Evolutionary conservation across 2,797 vertebrate species (phyloP).

Genomic region (Chaetophractus vellerosus): DNA sequence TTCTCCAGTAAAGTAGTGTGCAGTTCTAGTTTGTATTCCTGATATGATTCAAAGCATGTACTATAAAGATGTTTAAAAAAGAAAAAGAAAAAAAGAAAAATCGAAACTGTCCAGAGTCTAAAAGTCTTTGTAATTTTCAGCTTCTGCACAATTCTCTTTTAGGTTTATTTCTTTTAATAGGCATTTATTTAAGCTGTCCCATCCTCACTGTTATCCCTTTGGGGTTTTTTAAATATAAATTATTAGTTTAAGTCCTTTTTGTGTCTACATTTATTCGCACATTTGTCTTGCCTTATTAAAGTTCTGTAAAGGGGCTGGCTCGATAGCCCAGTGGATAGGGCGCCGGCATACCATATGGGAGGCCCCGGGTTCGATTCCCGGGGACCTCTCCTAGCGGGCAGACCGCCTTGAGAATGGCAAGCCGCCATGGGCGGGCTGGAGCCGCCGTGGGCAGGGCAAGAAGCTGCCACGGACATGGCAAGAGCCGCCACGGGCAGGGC

Average conservation of each 20-base stretch:
- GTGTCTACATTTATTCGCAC: constrained; percentile 73
- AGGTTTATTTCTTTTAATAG: constrained; percentile 65
- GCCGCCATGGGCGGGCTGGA: too few species aligned
- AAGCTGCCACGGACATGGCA: too few species aligned
- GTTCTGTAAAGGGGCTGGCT: constrained; percentile 55
- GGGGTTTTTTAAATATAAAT: background rate
- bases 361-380: too few species aligned
- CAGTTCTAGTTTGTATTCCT: constrained; percentile 83
- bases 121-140: constrained; percentile 74
- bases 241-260: constrained; percentile 6
- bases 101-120: constrained; percentile 77
- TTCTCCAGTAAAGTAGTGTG: constrained; percentile 79
- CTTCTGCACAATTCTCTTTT: constrained; percentile 74
- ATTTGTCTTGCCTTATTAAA: constrained; percentile 80
- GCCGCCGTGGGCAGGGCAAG: too few species aligned
- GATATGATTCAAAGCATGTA: constrained; percentile 80
- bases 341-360: too few species aligned
- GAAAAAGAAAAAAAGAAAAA: background rate
- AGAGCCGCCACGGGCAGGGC: too few species aligned
- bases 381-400: too few species aligned
- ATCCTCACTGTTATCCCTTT: constrained; percentile 64
- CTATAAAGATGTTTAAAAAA: constrained; percentile 78
- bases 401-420: too few species aligned
- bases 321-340: too few species aligned
- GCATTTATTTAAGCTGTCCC: constrained; percentile 66